phyloP scores from a whole-genome alignment of 2,888 invertebrate genomes.

The Fragum whitleyi region DNA sequence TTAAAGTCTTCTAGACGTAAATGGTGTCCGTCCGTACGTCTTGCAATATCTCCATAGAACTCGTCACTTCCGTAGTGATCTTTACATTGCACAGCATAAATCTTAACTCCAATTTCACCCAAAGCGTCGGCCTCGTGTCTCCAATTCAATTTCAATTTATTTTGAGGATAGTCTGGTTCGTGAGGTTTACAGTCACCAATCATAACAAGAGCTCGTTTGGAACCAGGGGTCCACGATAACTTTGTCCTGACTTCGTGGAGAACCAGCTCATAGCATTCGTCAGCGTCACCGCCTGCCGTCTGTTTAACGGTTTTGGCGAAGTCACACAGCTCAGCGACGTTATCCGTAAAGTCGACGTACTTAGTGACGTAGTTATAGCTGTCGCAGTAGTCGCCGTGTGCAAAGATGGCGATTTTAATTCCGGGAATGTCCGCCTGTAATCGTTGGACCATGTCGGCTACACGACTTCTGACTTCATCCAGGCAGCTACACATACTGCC shows the following conservation, averaged over 20 bases:
- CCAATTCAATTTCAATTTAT: constrained; percentile 79
- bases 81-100: constrained; percentile 73
- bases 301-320: constrained; percentile 72
- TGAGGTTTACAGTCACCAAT: constrained; percentile 83
- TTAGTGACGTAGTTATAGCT: constrained; percentile 64
- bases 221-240: constrained; percentile 80
- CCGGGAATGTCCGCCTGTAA: constrained; percentile 81
- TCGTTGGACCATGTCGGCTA: constrained; percentile 80
- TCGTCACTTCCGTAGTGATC: constrained; percentile 28
- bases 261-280: constrained; percentile 83
- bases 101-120: constrained; percentile 67
- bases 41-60: constrained; percentile 77
- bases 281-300: constrained; percentile 81
- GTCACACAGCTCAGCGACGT: constrained; percentile 59
- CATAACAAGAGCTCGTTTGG: constrained; percentile 80
- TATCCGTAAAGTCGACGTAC: constrained; percentile 64
- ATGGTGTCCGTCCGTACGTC: constrained; percentile 75
- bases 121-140: constrained; percentile 71
- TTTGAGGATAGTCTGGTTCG: constrained; percentile 69
- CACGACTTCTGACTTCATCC: constrained; percentile 71
- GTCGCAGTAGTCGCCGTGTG: constrained; percentile 83
- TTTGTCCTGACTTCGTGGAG: constrained; percentile 77
- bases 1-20: constrained; percentile 76
- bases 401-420: constrained; percentile 80
- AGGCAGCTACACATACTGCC: constrained; percentile 76